Evolutionary conservation across 1,140 invertebrate species (phyloP).

Genomic region (Acromyrmex charruanus): DNA sequence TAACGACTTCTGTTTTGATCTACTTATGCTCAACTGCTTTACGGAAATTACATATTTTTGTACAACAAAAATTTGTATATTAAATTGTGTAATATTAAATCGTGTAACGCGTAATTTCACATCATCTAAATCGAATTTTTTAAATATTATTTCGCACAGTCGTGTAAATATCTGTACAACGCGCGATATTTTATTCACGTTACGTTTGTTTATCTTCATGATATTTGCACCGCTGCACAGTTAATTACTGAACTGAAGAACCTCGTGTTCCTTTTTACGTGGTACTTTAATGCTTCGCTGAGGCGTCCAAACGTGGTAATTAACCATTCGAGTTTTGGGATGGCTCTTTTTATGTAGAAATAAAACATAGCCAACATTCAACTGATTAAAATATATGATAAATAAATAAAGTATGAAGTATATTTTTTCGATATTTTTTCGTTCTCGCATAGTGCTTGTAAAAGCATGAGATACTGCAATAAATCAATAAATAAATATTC

Average conservation of each 20-base stretch:
- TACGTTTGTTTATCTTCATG: neutral
- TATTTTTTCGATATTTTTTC: conserved; percentile 8
- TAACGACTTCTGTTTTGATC: conserved; percentile 9
- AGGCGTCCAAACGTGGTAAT: conserved; percentile 52
- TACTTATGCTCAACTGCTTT: neutral
- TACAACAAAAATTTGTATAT: neutral
- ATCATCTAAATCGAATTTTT: neutral
- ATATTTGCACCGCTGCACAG: neutral
- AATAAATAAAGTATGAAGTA: neutral
- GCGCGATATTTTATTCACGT: neutral
- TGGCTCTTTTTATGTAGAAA: conserved; percentile 28
- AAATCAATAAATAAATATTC: conserved; percentile 39
- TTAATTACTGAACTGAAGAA: conserved; percentile 42
- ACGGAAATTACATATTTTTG: neutral
- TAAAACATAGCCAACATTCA: conserved; percentile 19
- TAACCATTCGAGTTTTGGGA: conserved; percentile 49
- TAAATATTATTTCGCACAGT: neutral
- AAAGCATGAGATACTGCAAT: conserved; percentile 29
- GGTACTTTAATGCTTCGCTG: conserved; percentile 39
- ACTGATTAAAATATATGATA: conserved; percentile 36
- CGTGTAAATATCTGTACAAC: neutral
- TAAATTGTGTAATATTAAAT: neutral
- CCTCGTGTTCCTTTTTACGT: conserved; percentile 36
- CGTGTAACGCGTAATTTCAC: no score
- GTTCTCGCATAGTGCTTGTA: neutral